Evolutionary conservation across 2,888 invertebrate species (phyloP).

Genomic region (Lottia scabra): DNA sequence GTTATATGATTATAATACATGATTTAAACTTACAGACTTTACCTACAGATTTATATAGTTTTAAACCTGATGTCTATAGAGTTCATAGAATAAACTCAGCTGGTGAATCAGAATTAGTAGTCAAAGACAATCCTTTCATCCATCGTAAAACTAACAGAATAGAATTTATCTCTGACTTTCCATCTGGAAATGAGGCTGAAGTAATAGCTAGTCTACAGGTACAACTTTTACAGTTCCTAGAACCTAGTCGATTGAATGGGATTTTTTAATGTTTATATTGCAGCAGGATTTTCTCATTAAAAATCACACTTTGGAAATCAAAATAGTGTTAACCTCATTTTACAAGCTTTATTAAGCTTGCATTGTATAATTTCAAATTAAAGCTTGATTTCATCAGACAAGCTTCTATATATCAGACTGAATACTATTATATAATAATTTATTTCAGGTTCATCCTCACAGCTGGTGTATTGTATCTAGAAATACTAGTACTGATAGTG

Average conservation of each 20-base stretch:
- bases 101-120: conserved; percentile 73
- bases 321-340: too few relatives aligned
- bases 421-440: conserved; percentile 5
- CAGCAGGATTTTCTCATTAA: too few relatives aligned
- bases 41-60: conserved; percentile 81
- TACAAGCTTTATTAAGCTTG: too few relatives aligned
- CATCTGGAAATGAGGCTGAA: conserved; percentile 86
- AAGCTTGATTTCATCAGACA: too few relatives aligned
- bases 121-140: conserved; percentile 85
- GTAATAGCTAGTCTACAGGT: conserved; percentile 84
- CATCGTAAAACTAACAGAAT: conserved; percentile 85
- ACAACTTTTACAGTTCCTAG: neutral
- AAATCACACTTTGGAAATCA: too few relatives aligned
- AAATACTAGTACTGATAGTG: conserved; percentile 87
- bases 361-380: too few relatives aligned
- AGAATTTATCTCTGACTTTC: conserved; percentile 92
- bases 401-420: neutral
- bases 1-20: conserved; percentile 90
- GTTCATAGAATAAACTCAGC: conserved; percentile 76
- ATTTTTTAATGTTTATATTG: too few relatives aligned
- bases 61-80: conserved; percentile 23
- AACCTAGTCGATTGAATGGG: too few relatives aligned
- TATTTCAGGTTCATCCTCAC: conserved; percentile 83
- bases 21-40: conserved; percentile 85
- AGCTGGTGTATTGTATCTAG: conserved; percentile 90